phyloP scores from a whole-genome alignment of 2,888 invertebrate genomes.

The Polyommatus iphigenia region DNA sequence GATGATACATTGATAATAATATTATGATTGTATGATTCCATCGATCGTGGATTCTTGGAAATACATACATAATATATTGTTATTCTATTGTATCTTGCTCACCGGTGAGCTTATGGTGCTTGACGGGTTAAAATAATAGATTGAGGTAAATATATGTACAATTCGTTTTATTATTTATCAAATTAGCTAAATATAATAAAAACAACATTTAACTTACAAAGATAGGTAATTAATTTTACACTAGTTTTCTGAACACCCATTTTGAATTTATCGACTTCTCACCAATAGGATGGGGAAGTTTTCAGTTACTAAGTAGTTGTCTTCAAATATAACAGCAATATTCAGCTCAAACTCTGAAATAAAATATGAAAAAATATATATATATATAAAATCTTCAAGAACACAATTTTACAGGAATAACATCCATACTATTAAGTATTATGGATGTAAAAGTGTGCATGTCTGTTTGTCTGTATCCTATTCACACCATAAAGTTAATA shows the following conservation, averaged over 20 bases:
- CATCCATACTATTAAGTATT: not conserved
- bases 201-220: not conserved
- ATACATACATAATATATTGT: too few relatives aligned
- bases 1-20: too few relatives aligned
- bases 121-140: not conserved
- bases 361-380: conserved; percentile 37
- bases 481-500: too few relatives aligned
- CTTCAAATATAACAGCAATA: conserved; percentile 94
- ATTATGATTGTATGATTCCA: too few relatives aligned
- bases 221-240: conserved; percentile 5
- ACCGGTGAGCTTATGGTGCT: too few relatives aligned
- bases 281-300: conserved; percentile 89
- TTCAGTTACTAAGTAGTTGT: conserved; percentile 96
- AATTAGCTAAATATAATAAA: conserved; percentile 4
- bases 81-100: too few relatives aligned
- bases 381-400: not conserved
- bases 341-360: conserved; percentile 96
- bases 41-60: too few relatives aligned
- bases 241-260: conserved; percentile 12
- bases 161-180: not conserved
- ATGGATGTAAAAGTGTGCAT: too few relatives aligned
- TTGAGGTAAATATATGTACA: not conserved
- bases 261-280: conserved; percentile 50
- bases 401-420: too few relatives aligned
- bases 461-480: too few relatives aligned